phyloP scores from a whole-genome alignment of 2,797 vertebrate genomes.

The Gastrophryne carolinensis region DNA sequence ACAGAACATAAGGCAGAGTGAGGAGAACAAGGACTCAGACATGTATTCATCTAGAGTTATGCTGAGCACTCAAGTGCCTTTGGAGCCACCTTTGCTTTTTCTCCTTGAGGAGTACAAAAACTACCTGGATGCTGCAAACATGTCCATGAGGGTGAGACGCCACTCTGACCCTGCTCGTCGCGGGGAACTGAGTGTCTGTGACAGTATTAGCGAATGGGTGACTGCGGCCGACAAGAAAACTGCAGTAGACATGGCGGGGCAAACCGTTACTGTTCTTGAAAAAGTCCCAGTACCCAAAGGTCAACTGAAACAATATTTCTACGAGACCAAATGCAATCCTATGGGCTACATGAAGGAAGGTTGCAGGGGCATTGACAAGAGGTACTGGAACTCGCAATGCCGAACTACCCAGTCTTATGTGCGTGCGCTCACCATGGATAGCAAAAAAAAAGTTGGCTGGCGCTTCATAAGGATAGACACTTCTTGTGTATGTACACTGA shows the following conservation, averaged over 20 bases:
- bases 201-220: slow-evolving; percentile 99
- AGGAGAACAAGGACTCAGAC: slow-evolving; percentile 92
- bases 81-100: slow-evolving; percentile 98
- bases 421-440: slow-evolving; percentile 99
- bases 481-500: slow-evolving; percentile 99
- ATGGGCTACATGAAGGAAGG: slow-evolving; percentile 98
- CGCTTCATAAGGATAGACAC: slow-evolving; percentile 99
- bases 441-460: slow-evolving; percentile 98
- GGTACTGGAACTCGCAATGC: slow-evolving; percentile 99
- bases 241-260: slow-evolving; percentile 98
- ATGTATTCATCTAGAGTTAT: slow-evolving; percentile 95
- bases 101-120: slow-evolving; percentile 99
- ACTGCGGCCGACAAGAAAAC: slow-evolving; percentile 99
- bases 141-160: slow-evolving; percentile 97
- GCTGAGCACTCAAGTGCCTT: slow-evolving; percentile 99
- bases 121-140: slow-evolving; percentile 97
- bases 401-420: slow-evolving; percentile 99
- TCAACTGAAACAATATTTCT: slow-evolving; percentile 99
- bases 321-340: slow-evolving; percentile 99
- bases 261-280: slow-evolving; percentile 95
- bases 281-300: slow-evolving; percentile 97
- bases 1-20: slow-evolving; percentile 73
- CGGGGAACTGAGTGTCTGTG: slow-evolving; percentile 96
- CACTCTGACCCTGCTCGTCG: slow-evolving; percentile 96
- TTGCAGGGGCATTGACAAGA: slow-evolving; percentile 99